These are phyloP conservation scores for Parnassius apollo DNA, from an alignment of 2,888 invertebrate species.

Conservation along the genomic window DNA sequence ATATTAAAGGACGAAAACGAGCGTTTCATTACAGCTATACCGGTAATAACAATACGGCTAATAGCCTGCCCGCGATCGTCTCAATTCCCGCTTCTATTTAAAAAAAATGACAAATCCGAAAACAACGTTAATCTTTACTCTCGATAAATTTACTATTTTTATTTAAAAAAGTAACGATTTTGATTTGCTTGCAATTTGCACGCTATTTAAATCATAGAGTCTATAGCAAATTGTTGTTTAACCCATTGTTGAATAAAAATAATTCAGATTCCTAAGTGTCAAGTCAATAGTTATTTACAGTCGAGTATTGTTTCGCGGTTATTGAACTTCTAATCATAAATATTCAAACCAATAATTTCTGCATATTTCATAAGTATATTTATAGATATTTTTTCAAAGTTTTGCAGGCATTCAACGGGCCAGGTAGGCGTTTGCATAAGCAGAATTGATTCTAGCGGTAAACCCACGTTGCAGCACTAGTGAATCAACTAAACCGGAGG, in stretches of 20 bases:
- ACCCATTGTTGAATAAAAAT: conserved; percentile 47
- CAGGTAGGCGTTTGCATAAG: too few species aligned
- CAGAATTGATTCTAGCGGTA: too few species aligned
- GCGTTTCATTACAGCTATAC: conserved; percentile 76
- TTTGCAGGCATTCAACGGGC: too few species aligned
- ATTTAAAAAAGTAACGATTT: conserved; percentile 3
- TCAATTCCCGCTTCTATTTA: conserved; percentile 62
- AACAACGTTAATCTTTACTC: conserved; percentile 28
- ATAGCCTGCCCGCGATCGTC: conserved; percentile 68
- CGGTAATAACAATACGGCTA: conserved; percentile 78
- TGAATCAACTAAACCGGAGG: too few species aligned
- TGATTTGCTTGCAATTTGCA: conserved; percentile 29
- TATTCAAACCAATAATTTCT: too few species aligned
- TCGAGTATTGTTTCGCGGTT: conserved; percentile 33
- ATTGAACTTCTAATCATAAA: conserved; percentile 21
- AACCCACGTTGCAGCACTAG: too few species aligned
- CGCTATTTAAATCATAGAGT: conserved; percentile 36
- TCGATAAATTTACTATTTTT: not conserved
- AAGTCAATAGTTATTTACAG: conserved; percentile 31
- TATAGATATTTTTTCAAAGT: too few species aligned
- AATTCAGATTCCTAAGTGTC: conserved; percentile 40
- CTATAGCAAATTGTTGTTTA: conserved; percentile 46
- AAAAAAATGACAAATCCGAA: conserved; percentile 60
- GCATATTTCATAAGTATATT: too few species aligned
- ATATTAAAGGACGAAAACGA: conserved; percentile 77